Evolutionary conservation across 2,888 invertebrate species (phyloP).

Genomic region (Eupsilia transversa): DNA sequence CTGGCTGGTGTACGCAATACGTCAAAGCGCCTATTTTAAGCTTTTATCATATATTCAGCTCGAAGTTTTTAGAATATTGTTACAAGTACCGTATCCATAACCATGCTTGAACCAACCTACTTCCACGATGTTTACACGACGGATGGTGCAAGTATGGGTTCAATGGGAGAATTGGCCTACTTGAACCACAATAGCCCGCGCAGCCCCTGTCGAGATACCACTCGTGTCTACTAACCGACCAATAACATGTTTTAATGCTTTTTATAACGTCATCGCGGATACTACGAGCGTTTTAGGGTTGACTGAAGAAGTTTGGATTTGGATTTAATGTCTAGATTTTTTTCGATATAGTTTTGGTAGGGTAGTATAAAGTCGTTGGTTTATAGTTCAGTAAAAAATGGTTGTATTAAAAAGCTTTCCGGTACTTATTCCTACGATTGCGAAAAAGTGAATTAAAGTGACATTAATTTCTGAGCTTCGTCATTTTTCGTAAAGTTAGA

Average conservation of each 20-base stretch:
- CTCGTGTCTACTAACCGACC: conserved; percentile 72
- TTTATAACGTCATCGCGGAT: conserved; percentile 62
- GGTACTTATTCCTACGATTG: background rate
- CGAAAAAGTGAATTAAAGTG: background rate
- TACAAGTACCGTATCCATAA: conserved; percentile 76
- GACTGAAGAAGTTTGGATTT: conserved; percentile 12
- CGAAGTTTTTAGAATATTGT: background rate
- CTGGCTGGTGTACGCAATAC: background rate
- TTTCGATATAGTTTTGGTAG: background rate
- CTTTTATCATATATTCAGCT: background rate
- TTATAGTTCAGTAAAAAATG: background rate
- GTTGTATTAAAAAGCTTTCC: background rate
- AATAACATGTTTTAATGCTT: conserved; percentile 74
- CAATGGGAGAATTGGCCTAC: conserved; percentile 90
- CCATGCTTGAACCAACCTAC: conserved; percentile 33
- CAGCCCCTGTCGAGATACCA: conserved; percentile 79
- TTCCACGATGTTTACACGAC: conserved; percentile 84
- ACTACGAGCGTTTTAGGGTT: conserved; percentile 56
- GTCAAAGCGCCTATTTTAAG: background rate
- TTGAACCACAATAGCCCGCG: conserved; percentile 81
- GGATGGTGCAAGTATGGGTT: conserved; percentile 84
- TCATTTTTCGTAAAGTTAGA: background rate
- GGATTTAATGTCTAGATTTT: conserved; percentile 9
- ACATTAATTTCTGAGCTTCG: too few species aligned
- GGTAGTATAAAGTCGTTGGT: background rate